Evolutionary conservation across 1,140 invertebrate species (phyloP).

Genomic region (Dryas iulia): DNA sequence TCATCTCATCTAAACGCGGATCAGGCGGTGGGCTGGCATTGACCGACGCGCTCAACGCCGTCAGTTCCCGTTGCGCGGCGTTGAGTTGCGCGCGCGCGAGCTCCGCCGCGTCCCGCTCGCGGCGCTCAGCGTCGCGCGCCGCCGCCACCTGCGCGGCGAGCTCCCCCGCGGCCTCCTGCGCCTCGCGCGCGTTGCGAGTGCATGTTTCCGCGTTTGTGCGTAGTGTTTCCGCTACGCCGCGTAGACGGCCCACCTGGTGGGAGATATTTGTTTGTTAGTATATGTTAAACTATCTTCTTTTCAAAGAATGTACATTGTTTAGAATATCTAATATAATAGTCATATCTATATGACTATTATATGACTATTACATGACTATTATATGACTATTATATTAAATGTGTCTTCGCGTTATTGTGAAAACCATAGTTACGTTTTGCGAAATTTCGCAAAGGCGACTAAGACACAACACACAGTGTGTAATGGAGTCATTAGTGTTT

Average conservation of each 20-base stretch:
- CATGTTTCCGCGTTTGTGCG: conserved; percentile 81
- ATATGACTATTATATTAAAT: too few relatives aligned
- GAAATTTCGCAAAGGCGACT: too few relatives aligned
- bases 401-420: too few relatives aligned
- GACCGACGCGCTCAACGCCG: conserved; percentile 70
- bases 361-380: too few relatives aligned
- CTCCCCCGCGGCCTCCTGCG: conserved; percentile 79
- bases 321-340: too few relatives aligned
- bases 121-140: conserved; percentile 76
- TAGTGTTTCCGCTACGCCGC: conserved; percentile 79
- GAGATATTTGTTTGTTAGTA: not conserved
- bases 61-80: conserved; percentile 78
- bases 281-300: too few relatives aligned
- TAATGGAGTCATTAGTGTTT: too few relatives aligned
- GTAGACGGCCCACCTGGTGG: conserved; percentile 63
- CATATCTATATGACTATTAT: too few relatives aligned
- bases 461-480: too few relatives aligned
- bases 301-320: too few relatives aligned
- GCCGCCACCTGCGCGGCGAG: conserved; percentile 81
- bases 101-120: conserved; percentile 53
- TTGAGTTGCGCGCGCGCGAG: conserved; percentile 74
- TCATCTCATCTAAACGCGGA: conserved; percentile 86
- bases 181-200: conserved; percentile 76
- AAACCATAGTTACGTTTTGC: too few relatives aligned
- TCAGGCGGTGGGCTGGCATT: conserved; percentile 84